Evolutionary conservation across 1,140 invertebrate genomes (phyloP), one percentile per base, ranked within the genome.

Genomic region (Drosophila pandora): DNA sequence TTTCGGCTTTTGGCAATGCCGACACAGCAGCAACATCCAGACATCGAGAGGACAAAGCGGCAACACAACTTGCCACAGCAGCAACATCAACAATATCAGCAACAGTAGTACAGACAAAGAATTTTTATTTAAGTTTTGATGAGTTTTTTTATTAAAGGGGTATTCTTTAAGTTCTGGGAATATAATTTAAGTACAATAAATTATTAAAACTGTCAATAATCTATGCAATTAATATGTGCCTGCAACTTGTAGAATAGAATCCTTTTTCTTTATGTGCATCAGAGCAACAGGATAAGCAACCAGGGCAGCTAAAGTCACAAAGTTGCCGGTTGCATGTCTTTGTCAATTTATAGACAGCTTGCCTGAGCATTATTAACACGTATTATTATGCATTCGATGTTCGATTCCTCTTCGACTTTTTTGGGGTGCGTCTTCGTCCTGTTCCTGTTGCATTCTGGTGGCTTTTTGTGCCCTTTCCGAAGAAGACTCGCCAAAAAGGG

Each of bases 311-410:
- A 41, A 32, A 59, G 45, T 45, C 37, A 41, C 57, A 39, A 21
- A 60, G 71, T 64, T 76, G 74, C 71, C 64, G 39, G 32, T 90
- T 80, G 88, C 88, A 90, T 90, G 88, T 90, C 88, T 90, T 90
- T 90, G 88, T 88, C 88, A 90, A 90, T 90, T 90, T 90, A 87
- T 90, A 89, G 77, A 85, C 87, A 87, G 82, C 81, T 90, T 85
- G 68, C 70, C 87, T 87, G 84, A 88, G 79, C 87, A 89, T 89
- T 89, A 89, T 89, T 89, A 89, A 89, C 85, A 89, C 87, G 76
- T 90, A 90, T 89, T 89, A 89, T 89, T 89, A 85, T 89, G 82
- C 76, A 55, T 64, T 79, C 79, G 58, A 77, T 67, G 61, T 48
- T 45, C 69, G 65, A 22, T 58, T 22, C 41, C 30, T 58, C 7